phyloP scores from a whole-genome alignment of 1,140 invertebrate genomes.

The Hermetia illucens region DNA sequence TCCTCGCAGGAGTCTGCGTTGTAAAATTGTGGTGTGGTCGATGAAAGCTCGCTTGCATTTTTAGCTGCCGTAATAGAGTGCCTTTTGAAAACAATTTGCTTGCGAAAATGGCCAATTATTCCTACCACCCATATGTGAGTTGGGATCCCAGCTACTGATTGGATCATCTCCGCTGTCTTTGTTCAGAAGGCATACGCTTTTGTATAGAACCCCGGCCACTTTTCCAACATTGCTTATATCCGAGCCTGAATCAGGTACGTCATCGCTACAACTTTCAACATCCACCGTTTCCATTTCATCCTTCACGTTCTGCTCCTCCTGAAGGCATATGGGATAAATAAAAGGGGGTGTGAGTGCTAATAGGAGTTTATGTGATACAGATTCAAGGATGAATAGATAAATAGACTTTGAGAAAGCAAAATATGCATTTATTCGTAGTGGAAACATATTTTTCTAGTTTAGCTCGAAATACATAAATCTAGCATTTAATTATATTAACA shows the following conservation, averaged over 20 bases:
- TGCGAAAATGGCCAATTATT: not conserved
- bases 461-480: conserved; percentile 1
- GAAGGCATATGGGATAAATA: not conserved
- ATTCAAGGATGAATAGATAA: no score
- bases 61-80: conserved; percentile 14
- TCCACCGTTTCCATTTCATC: conserved; percentile 40
- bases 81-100: not conserved
- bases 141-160: conserved; percentile 6
- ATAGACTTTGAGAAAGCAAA: not conserved
- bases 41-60: conserved; percentile 29
- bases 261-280: conserved; percentile 33
- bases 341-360: not conserved
- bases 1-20: conserved; percentile 27
- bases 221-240: conserved; percentile 22
- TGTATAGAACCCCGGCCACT: conserved; percentile 25
- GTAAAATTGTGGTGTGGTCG: conserved; percentile 29
- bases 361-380: not conserved
- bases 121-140: conserved; percentile 28
- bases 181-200: conserved; percentile 25
- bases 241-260: conserved; percentile 26
- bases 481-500: no score
- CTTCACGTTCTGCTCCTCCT: conserved; percentile 22
- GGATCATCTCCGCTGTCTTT: conserved; percentile 14
- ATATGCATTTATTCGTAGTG: conserved; percentile 7
- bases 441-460: conserved; percentile 4